Percentiles rank a stretch among this genome's conserved stretches.
Evolutionary conservation across 2,888 invertebrate genomes (phyloP).

Genomic region (Drosophila seclusa): DNA sequence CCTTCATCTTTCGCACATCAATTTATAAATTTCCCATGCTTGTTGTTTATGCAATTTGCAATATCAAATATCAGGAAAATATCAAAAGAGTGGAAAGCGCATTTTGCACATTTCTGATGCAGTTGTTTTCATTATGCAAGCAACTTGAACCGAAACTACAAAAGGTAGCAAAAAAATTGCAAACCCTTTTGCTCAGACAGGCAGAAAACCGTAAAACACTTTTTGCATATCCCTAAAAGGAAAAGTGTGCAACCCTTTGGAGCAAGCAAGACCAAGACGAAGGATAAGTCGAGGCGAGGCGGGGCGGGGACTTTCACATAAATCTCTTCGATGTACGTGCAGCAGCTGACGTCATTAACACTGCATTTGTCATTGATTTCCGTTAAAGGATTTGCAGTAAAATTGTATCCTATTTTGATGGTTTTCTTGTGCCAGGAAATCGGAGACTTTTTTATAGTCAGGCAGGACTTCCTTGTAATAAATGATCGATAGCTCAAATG

Average conservation of each 20-base stretch:
- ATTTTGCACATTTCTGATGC: constrained; percentile 50
- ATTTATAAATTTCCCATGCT: constrained; percentile 75
- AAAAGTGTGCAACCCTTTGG: constrained; percentile 65
- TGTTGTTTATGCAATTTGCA: constrained; percentile 73
- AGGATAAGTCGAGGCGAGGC: constrained; percentile 11
- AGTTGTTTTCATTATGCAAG: constrained; percentile 13
- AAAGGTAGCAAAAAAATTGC: constrained; percentile 10
- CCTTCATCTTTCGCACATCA: constrained; percentile 46
- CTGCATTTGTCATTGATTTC: constrained; percentile 74
- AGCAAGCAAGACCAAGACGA: constrained; percentile 8
- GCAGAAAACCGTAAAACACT: constrained; percentile 71
- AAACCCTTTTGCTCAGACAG: constrained; percentile 65
- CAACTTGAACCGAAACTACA: constrained; percentile 30
- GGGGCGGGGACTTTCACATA: constrained; percentile 64
- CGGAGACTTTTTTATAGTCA: constrained; percentile 58
- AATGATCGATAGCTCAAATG: constrained; percentile 51
- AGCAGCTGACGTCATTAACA: constrained; percentile 73
- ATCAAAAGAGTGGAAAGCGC: constrained; percentile 54
- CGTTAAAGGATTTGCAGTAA: constrained; percentile 63
- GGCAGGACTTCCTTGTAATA: constrained; percentile 11
- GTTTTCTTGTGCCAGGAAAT: constrained; percentile 52
- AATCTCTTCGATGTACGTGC: constrained; percentile 54
- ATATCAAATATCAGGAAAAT: constrained; percentile 70
- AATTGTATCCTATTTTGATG: constrained; percentile 53
- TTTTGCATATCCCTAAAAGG: constrained; percentile 47